Evolutionary conservation across 2,888 invertebrate genomes (phyloP), one percentile per base, ranked within the genome.

Genomic region (Stenodema calcarata): DNA sequence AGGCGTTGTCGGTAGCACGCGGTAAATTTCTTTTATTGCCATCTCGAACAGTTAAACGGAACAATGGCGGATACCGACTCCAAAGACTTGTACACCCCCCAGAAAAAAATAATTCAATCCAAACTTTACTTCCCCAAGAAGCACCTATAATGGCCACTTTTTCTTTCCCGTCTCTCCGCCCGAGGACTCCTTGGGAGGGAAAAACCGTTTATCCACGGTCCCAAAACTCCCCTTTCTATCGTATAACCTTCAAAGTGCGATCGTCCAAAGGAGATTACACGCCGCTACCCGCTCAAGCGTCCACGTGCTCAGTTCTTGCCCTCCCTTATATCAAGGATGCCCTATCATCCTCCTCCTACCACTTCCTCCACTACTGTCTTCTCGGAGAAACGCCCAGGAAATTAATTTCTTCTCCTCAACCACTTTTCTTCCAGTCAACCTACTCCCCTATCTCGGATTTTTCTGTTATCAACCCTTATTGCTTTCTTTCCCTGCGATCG

Each of bases 111-210:
- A 82, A 82, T 82, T 82, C 82, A 82, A 82, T 82, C 82, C 62
- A 82, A 82, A 82, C 69, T 82, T 82, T 82, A 41, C 82, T 69
- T 16, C 82, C 82, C 44, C 23, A 16, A 23, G 44, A 41, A 69
- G 47, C 82, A 62, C 82, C 82, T 82, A 69, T 82, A 82, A 82
- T 82, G 82, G 82, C 18, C 69, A 82, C 69, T 82, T 82, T 82
- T 82, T 82, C 82, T 82, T 62, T 47, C 35, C 16, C 35, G 18
- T 41, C 75, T 44, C 41, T 12, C 42, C 44, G 23, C 42, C 44
- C 4, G 78, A 44, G 44, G 23, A 41, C 62, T 62, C 62, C 27
- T 62, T 62, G 62, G 23, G 23, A 23, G 41, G 23, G 44, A 78
- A 78, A 78, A 78, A 41, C 78, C 78, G 78, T 78, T 78, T 78